These are phyloP conservation scores for Cavia porcellus DNA, from an alignment of 2,113 vertebrate species.

Conservation along the genomic window DNA sequence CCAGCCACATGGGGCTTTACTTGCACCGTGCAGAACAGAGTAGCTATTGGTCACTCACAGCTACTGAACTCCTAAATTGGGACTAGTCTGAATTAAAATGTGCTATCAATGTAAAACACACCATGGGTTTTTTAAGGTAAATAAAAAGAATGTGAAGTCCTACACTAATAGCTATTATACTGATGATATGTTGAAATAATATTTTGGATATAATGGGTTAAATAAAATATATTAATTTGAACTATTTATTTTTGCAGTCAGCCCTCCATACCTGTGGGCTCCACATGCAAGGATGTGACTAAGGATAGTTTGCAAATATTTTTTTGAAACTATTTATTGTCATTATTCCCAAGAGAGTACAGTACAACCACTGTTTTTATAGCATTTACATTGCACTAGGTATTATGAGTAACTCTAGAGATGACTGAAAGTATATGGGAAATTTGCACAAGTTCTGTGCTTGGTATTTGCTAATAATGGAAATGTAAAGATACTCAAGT, in stretches of 20 bases:
- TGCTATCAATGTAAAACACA: not conserved
- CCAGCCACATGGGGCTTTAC: rapidly evolving
- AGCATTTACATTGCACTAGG: not conserved
- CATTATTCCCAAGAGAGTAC: not conserved
- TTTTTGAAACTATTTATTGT: not conserved
- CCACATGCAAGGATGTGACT: too few relatives aligned
- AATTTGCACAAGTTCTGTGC: not conserved
- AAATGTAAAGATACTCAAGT: not conserved
- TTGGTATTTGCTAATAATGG: not conserved
- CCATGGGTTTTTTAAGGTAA: not conserved
- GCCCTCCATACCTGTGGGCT: not conserved
- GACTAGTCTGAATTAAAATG: not conserved
- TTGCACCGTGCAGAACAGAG: not conserved
- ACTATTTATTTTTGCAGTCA: not conserved
- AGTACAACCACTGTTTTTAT: not conserved
- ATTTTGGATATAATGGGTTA: not conserved
- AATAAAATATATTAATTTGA: not conserved
- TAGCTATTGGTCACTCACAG: not conserved
- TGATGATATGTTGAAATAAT: not conserved
- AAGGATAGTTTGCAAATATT: not conserved
- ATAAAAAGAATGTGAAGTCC: not conserved
- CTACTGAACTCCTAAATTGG: not conserved
- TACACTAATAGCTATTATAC: not conserved
- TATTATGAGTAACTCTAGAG: not conserved
- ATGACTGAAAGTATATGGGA: not conserved